Evolutionary conservation across 2,888 invertebrate species (phyloP).

Genomic region (Diarsia mendica): DNA sequence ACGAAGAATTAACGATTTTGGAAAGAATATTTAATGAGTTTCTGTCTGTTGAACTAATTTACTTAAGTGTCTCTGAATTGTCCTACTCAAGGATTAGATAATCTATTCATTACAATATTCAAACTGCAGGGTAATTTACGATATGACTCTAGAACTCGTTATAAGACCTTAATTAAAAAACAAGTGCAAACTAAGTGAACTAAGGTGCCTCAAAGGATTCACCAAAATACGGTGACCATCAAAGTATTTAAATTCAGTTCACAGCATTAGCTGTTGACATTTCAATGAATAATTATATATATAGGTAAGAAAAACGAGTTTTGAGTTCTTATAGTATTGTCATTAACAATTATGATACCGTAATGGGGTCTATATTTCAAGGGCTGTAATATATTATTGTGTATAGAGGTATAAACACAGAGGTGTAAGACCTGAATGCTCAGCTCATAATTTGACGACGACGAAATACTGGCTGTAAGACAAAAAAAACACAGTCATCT

Average conservation of each 20-base stretch:
- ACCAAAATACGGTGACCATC: slow-evolving; percentile 10
- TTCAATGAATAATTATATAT: slow-evolving; percentile 12
- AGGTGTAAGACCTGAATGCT: neutral
- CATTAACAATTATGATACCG: slow-evolving; percentile 33
- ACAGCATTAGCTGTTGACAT: slow-evolving; percentile 1
- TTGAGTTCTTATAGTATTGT: slow-evolving; percentile 17
- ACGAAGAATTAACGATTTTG: slow-evolving; percentile 26
- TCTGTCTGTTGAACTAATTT: slow-evolving; percentile 13
- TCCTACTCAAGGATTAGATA: neutral
- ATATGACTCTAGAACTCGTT: no score
- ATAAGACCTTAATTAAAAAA: neutral
- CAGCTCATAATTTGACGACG: neutral
- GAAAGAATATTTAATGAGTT: slow-evolving; percentile 24
- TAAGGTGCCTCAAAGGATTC: neutral
- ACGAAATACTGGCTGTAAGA: neutral
- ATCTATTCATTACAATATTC: neutral
- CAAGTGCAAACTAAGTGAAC: neutral
- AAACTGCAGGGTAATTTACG: no score
- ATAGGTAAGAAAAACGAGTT: slow-evolving; percentile 21
- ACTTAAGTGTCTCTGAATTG: neutral
- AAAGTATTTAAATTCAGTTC: slow-evolving; percentile 45
- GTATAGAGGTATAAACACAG: neutral
- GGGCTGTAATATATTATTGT: neutral
- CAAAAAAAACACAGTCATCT: neutral
- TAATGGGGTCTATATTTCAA: slow-evolving; percentile 28